These are phyloP conservation scores for Haliclona indistincta DNA, from an alignment of 37 sponge, comb jelly and placozoan species.

Conservation along the genomic window DNA sequence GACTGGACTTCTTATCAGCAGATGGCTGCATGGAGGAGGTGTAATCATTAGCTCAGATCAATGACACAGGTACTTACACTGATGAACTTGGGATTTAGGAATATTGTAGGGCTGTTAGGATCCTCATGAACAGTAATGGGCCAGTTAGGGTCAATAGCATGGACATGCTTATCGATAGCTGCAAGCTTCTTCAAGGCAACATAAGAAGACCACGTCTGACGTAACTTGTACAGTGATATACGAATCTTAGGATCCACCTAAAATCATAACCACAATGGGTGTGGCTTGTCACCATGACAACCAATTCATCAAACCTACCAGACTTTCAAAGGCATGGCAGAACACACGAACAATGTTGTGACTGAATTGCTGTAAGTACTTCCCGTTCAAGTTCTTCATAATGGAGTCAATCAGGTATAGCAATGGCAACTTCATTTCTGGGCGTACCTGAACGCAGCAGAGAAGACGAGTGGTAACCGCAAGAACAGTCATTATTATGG, in stretches of 20 bases:
- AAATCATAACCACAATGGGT: neutral
- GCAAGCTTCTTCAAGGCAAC: slow-evolving; percentile 56
- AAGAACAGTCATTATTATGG: too few relatives aligned
- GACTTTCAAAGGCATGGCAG: slow-evolving; percentile 80
- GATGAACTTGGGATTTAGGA: slow-evolving; percentile 72
- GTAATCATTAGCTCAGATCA: too few relatives aligned
- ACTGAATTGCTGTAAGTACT: slow-evolving; percentile 66
- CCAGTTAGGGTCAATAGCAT: slow-evolving; percentile 86
- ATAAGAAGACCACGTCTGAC: slow-evolving; percentile 74
- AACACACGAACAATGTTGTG: slow-evolving; percentile 77
- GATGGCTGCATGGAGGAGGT: too few relatives aligned
- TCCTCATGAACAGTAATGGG: slow-evolving; percentile 41
- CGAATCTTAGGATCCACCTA: slow-evolving; percentile 71
- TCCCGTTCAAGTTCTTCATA: slow-evolving; percentile 88
- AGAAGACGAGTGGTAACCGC: too few relatives aligned
- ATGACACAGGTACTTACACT: too few relatives aligned
- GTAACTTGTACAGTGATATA: slow-evolving; percentile 70
- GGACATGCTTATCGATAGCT: slow-evolving; percentile 75
- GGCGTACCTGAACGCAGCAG: slow-evolving; percentile 54
- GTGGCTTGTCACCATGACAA: neutral
- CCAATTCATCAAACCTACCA: slow-evolving; percentile 49
- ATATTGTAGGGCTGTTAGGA: slow-evolving; percentile 55
- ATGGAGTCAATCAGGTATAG: slow-evolving; percentile 96
- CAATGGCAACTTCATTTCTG: slow-evolving; percentile 81
- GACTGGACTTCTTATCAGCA: too few relatives aligned